These are phyloP conservation scores for human (Homo sapiens) DNA, from an alignment of 2,113 vertebrate genomes.

Conservation along the genomic window DNA sequence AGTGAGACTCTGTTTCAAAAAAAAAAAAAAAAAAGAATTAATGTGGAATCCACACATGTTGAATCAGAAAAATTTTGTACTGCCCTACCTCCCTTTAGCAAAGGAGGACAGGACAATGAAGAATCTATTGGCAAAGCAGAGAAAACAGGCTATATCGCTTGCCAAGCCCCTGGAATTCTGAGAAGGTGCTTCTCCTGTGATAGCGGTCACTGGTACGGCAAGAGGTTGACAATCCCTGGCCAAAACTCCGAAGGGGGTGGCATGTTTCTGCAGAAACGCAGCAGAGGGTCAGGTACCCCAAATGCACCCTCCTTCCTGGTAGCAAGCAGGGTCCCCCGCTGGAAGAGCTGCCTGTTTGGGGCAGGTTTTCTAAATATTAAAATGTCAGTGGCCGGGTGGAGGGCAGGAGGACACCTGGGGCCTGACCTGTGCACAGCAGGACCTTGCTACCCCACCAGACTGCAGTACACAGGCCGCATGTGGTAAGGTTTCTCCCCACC, in stretches of 20 bases:
- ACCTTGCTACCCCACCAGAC: background rate
- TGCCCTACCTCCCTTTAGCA: background rate
- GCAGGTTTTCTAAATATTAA: background rate
- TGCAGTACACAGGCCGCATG: rapidly evolving
- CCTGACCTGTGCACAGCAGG: background rate
- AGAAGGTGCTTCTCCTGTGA: background rate
- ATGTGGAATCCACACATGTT: background rate
- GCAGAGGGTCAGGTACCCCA: background rate
- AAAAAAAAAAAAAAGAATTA: background rate
- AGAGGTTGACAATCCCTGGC: background rate
- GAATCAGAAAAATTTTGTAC: background rate
- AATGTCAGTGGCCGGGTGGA: background rate
- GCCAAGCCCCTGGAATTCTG: rapidly evolving
- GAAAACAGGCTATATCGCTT: background rate
- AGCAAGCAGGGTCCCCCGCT: rapidly evolving
- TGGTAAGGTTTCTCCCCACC: too few relatives aligned
- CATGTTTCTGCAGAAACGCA: background rate
- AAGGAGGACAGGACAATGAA: background rate
- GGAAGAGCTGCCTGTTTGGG: background rate
- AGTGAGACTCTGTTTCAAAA: too few relatives aligned
- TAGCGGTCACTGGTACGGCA: background rate
- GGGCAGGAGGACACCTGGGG: background rate
- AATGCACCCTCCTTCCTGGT: background rate
- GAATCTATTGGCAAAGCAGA: background rate
- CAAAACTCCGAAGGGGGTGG: background rate